These are phyloP conservation scores for Diorhabda sublineata DNA, from an alignment of 1,140 invertebrate species.

Conservation along the genomic window DNA sequence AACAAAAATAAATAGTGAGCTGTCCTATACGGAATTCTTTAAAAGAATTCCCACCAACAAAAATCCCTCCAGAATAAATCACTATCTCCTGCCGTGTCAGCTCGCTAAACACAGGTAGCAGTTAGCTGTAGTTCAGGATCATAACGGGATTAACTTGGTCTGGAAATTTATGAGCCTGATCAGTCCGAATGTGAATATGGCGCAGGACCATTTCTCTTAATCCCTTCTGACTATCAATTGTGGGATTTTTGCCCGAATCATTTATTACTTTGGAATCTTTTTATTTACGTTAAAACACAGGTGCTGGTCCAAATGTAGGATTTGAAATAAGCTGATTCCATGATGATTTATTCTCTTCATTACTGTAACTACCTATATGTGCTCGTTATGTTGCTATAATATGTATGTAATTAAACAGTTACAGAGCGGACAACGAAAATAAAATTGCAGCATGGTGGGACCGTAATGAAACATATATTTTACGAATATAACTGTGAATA, in stretches of 20 bases:
- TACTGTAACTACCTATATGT: conserved; percentile 2
- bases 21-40: neutral
- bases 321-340: conserved; percentile 34
- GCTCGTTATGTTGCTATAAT: neutral
- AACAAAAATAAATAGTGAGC: neutral
- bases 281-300: conserved; percentile 41
- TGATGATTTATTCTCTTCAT: conserved; percentile 33
- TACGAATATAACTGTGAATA: neutral
- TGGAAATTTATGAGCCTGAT: conserved; percentile 45
- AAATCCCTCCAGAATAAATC: conserved; percentile 20
- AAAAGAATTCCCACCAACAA: neutral
- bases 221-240: conserved; percentile 46
- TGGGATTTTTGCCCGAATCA: conserved; percentile 44
- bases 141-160: conserved; percentile 46
- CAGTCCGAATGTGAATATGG: conserved; percentile 26
- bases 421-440: neutral
- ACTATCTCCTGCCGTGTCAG: conserved; percentile 15
- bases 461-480: conserved; percentile 1
- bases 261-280: conserved; percentile 41
- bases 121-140: conserved; percentile 38
- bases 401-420: neutral
- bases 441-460: neutral
- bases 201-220: conserved; percentile 35
- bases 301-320: conserved; percentile 27
- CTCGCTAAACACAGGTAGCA: conserved; percentile 42